phyloP scores from a whole-genome alignment of 2,113 vertebrate species.

The Larimichthys crocea region DNA sequence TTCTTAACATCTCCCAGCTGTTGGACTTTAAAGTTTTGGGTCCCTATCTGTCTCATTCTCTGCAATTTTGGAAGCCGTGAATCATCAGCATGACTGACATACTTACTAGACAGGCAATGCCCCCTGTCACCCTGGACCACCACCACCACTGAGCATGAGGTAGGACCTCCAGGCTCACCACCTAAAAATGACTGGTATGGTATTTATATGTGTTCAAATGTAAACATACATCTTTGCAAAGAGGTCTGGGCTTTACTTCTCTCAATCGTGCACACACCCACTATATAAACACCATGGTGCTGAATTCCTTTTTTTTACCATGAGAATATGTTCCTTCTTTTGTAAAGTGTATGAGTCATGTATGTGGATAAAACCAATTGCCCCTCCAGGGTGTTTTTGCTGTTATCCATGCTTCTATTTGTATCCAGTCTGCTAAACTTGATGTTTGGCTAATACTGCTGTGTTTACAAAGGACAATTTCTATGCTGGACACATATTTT shows the following conservation, averaged over 20 bases:
- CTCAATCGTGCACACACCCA: slow-evolving; percentile 46
- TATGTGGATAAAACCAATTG: slow-evolving; percentile 20
- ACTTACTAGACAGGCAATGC: slow-evolving; percentile 50
- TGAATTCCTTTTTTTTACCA: slow-evolving; percentile 40
- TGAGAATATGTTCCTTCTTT: slow-evolving; percentile 54
- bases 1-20: slow-evolving; percentile 68
- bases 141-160: not conserved
- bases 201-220: slow-evolving; percentile 38
- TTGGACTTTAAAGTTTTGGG: slow-evolving; percentile 25
- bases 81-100: slow-evolving; percentile 61
- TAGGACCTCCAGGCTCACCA: not conserved
- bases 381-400: slow-evolving; percentile 11
- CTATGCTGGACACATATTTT: slow-evolving; percentile 29
- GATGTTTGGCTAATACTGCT: slow-evolving; percentile 12
- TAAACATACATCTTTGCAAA: slow-evolving; percentile 34
- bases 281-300: slow-evolving; percentile 51
- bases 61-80: slow-evolving; percentile 65
- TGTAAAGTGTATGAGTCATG: slow-evolving; percentile 60
- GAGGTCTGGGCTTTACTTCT: slow-evolving; percentile 45
- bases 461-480: slow-evolving; percentile 36
- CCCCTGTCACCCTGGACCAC: slow-evolving; percentile 49
- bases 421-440: not conserved
- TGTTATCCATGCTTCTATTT: slow-evolving; percentile 41
- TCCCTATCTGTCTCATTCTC: slow-evolving; percentile 31
- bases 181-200: slow-evolving; percentile 42